Evolutionary conservation across 2,797 vertebrate species (phyloP), one percentile per base, ranked within the genome.

Genomic region (Lutjanus campechanus): DNA sequence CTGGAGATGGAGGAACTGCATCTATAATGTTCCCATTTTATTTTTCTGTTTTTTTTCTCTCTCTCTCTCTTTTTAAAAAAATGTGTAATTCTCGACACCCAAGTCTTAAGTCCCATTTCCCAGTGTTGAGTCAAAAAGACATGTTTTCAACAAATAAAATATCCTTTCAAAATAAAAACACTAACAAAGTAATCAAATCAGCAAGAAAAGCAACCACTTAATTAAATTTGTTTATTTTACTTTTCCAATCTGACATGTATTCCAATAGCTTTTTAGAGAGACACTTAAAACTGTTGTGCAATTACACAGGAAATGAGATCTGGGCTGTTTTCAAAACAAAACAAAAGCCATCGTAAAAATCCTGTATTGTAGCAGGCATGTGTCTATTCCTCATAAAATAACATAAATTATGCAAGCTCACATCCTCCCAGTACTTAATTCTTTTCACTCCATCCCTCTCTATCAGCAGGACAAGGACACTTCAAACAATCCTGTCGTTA

Each of bases 251-350:
- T 7, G 10, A 62, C 29, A 46, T 55, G 5, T 51, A 20, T 36
- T 58, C 15, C 11, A 53, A 47, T 16, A 3, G 7, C 49, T 63
- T 67, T 10, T 41, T 20, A 2, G 1, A 13, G 17, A 72, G 40
- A 67, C 13, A 19, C 22, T 12, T 47, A 8, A 73, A 40, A 50
- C 1, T 17, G 4, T 50, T 41, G 4, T 16, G 15, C 11, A 59
- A 12, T 67, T 25, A 41, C 16, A 63, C 20, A 49, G 61, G 64
- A 77, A 75, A 77, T 46, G 2, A 60, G 13, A 59, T 64, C 25
- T 59, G 4, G 7, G 15, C 6, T 36, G 11, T 62, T 46, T 54
- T 60, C n/a, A 49, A 47, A 66, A 67, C 13, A 63, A 75, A 71
- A 29, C 7, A 71, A 60, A 46, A 16, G 36, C 9, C 25, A 17